Base-by-base conservation (phyloP, 2,888 invertebrate genomes). In the Ernsta delagoae region DNA sequence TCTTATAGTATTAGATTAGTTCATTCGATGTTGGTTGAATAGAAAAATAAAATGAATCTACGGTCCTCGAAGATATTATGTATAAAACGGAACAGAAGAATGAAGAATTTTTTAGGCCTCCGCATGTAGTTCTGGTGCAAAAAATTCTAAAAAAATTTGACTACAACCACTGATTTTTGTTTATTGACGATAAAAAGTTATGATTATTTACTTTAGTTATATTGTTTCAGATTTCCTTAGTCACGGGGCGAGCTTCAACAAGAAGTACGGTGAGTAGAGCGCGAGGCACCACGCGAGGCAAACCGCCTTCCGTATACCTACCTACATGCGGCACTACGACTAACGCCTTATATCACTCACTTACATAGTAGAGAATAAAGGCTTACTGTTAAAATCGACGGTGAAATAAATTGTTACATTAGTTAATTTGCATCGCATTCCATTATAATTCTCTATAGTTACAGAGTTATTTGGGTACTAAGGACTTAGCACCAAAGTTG, bases 201-300 rank as follows among this genome's bases (percentile, higher is more conserved):
- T 24, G 16, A 4, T 16, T 50, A 24, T 50, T 50, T 7, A 50
- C 50, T 50, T 16, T 8, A 39, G n/a, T 12, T 12, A 53, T 45
- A 16, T 70, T 70, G 64, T 59, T 74, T 71, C 92, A 93, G 92
- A 93, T 91, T 93, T 92, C 86, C 91, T 93, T 86, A 91, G 91
- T 77, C 92, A 93, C 92, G 92, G 92, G 84, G 92, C 92, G 78
- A 89, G 90, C 82, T 93, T 92, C 87, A 92, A 93, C 87, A 93
- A 93, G 81, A 93, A 92, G 87, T 93, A 92, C 92, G 91, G 92
- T 93, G 73, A 87, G 92, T 91, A 83, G n/a, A n/a, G 45, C 11
- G 39, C 39, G 39, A 39, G 39, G 4, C 39, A 39, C 0, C 7
- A 1, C 39, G 48, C 24, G 24, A 24, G 9, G n/a, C 48, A 12